Evolutionary conservation across 2,113 vertebrate genomes (phyloP).

Genomic region (Anarhynchus alexandrinus): DNA sequence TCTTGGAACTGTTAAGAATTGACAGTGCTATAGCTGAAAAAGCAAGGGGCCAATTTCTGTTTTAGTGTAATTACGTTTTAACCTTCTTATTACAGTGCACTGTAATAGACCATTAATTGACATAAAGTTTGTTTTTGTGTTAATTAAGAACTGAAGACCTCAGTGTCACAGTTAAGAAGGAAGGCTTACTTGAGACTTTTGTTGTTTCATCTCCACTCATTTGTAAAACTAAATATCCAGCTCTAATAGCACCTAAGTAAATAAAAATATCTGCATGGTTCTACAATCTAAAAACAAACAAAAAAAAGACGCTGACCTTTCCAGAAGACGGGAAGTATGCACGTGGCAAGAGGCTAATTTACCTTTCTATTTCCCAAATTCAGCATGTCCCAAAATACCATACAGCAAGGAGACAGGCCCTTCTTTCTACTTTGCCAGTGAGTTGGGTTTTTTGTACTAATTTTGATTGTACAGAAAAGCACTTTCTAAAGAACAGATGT

Average conservation of each 20-base stretch:
- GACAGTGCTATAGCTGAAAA: constrained; percentile 38
- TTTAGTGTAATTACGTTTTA: constrained; percentile 33
- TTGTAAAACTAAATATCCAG: constrained; percentile 50
- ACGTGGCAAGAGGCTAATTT: constrained; percentile 79
- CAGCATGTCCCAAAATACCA: constrained; percentile 87
- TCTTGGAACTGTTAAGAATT: constrained; percentile 56
- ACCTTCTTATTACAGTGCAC: constrained; percentile 29
- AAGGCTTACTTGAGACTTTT: not conserved
- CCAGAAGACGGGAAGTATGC: constrained; percentile 72
- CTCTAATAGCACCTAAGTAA: constrained; percentile 56
- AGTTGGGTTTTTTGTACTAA: constrained; percentile 85
- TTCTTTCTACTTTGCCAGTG: constrained; percentile 89
- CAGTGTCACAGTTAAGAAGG: constrained; percentile 17
- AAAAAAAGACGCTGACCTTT: constrained; percentile 66
- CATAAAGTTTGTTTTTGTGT: constrained; percentile 9
- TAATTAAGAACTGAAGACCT: constrained; percentile 1
- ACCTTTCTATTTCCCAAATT: constrained; percentile 86
- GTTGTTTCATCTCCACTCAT: constrained; percentile 37
- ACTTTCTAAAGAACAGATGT: constrained; percentile 73
- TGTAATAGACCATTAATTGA: constrained; percentile 2
- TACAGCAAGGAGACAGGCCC: constrained; percentile 87
- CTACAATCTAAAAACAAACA: constrained; percentile 16
- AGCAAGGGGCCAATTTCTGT: constrained; percentile 20
- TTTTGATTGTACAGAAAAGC: constrained; percentile 76
- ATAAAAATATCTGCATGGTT: constrained; percentile 70